These are phyloP conservation scores for Thereva nobilitata DNA, from an alignment of 2,888 invertebrate species.

Conservation along the genomic window DNA sequence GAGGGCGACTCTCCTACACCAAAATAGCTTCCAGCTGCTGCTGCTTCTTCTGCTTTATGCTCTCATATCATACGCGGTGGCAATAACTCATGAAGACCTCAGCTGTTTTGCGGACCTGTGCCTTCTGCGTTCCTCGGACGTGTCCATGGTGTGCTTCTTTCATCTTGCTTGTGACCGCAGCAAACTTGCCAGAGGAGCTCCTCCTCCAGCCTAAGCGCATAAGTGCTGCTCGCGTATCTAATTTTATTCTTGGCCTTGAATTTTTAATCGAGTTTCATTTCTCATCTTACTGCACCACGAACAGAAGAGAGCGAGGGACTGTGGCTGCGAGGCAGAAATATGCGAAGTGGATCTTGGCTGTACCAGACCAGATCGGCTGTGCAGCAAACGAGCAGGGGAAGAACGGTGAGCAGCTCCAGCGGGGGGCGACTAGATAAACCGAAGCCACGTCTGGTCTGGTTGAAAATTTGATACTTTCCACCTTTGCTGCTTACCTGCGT, in stretches of 20 bases:
- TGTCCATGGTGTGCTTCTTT: slow-evolving; percentile 9
- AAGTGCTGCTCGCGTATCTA: slow-evolving; percentile 36
- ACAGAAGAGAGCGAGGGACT: slow-evolving; percentile 1
- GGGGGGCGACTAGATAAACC: no score
- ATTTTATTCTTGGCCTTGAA: slow-evolving; percentile 41
- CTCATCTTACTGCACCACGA: slow-evolving; percentile 35
- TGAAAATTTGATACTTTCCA: no score
- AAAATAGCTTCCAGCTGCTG: no score
- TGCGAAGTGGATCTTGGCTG: slow-evolving; percentile 24
- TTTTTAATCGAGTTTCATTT: slow-evolving; percentile 41
- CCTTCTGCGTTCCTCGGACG: background rate
- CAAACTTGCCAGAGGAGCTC: slow-evolving; percentile 24
- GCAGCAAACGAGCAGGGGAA: no score
- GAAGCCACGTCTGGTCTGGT: no score
- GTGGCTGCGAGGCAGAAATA: slow-evolving; percentile 18
- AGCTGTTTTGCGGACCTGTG: background rate
- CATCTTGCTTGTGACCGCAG: slow-evolving; percentile 1
- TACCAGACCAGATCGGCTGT: background rate
- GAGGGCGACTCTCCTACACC: no score
- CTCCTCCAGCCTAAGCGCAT: slow-evolving; percentile 2
- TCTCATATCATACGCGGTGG: no score
- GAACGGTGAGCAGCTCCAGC: no score
- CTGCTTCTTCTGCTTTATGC: no score
- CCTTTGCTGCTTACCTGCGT: no score
- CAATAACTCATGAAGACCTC: no score